Evolutionary conservation across 2,888 invertebrate species (phyloP).

Genomic region (Lysandra bellargus): DNA sequence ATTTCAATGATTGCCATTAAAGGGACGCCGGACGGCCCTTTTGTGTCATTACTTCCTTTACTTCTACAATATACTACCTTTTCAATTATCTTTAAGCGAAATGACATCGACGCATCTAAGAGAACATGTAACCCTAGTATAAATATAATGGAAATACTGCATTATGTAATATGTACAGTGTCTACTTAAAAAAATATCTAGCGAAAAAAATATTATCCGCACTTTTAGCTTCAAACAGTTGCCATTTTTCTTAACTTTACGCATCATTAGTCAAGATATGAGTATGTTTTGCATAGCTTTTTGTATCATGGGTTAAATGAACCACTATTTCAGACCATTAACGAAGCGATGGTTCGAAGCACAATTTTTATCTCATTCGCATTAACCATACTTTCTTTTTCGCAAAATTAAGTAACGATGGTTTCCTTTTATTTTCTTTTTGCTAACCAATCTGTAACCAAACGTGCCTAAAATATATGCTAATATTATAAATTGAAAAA

Average conservation of each 20-base stretch:
- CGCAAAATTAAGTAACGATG: background rate
- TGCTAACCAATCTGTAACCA: background rate
- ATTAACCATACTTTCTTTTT: conserved; percentile 18
- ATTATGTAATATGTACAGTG: background rate
- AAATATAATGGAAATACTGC: too few species aligned
- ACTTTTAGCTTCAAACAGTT: background rate
- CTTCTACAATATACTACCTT: background rate
- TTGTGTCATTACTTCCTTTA: background rate
- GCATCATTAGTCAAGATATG: conserved; percentile 59
- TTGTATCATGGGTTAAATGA: conserved; percentile 56
- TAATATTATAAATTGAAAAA: too few species aligned
- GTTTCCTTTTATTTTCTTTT: background rate
- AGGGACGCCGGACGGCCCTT: background rate
- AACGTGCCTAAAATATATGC: too few species aligned
- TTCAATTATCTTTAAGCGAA: background rate
- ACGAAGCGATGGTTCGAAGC: conserved; percentile 67
- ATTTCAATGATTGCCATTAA: background rate
- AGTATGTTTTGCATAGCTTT: conserved; percentile 55
- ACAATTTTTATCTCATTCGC: conserved; percentile 55
- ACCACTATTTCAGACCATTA: conserved; percentile 70
- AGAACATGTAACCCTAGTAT: too few species aligned
- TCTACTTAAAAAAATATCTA: background rate
- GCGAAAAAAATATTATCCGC: background rate
- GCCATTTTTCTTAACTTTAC: conserved; percentile 42
- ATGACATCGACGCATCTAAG: background rate